A percentile compares a stretch with the other conserved stretches of the same genome.
Evolutionary conservation across 2,113 vertebrate genomes (phyloP).

Genomic region (Spea bombifrons): DNA sequence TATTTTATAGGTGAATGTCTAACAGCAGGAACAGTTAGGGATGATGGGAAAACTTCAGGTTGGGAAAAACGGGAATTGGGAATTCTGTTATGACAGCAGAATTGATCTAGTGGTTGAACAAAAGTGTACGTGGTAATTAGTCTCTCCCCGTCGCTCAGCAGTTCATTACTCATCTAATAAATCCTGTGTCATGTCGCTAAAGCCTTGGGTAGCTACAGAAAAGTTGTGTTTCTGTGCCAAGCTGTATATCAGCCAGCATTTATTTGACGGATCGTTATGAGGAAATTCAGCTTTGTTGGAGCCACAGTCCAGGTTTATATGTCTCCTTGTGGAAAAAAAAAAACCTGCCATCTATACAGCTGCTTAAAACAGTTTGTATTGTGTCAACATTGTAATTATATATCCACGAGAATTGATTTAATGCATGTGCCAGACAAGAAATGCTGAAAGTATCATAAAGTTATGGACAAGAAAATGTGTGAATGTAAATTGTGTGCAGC

Average conservation of each 20-base stretch:
- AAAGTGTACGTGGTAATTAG: constrained; percentile 26
- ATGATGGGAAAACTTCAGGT: constrained; percentile 6
- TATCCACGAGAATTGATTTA: constrained; percentile 10
- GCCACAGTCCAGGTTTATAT: constrained; percentile 29
- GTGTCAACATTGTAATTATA: constrained; percentile 31
- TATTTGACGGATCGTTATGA: constrained; percentile 45
- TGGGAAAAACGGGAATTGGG: neutral
- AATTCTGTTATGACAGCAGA: constrained; percentile 34
- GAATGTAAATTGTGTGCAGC: constrained; percentile 6
- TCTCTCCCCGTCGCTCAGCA: constrained; percentile 37
- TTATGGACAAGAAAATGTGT: constrained; percentile 16
- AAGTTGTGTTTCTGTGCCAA: constrained; percentile 48
- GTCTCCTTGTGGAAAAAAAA: constrained; percentile 42
- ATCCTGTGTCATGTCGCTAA: constrained; percentile 47
- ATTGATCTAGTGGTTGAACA: constrained; percentile 37
- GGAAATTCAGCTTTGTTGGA: constrained; percentile 42
- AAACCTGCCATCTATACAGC: neutral
- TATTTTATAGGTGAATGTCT: neutral
- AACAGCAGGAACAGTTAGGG: neutral
- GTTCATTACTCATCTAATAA: constrained; percentile 48
- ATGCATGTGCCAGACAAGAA: constrained; percentile 5
- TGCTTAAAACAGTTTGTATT: constrained; percentile 14
- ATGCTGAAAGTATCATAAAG: constrained; percentile 12
- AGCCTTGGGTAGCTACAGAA: constrained; percentile 47
- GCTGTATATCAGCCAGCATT: constrained; percentile 53